These are phyloP conservation scores for Trichacis sp. DNA, from an alignment of 2,888 invertebrate genomes.

Conservation along the genomic window DNA sequence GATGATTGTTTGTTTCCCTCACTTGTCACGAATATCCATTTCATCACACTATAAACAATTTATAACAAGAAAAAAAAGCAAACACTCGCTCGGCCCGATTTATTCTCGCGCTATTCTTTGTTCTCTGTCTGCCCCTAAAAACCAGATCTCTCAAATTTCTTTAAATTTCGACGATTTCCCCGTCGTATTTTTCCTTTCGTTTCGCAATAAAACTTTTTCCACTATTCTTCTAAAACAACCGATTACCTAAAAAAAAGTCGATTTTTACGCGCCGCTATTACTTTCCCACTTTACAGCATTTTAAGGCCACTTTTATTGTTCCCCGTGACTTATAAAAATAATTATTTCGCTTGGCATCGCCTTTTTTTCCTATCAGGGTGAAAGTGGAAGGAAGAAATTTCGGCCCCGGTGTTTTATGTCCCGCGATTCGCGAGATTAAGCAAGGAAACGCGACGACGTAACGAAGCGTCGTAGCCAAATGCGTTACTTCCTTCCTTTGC, in stretches of 20 bases:
- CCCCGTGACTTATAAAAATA: conserved; percentile 38
- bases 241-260: conserved; percentile 1
- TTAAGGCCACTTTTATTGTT: conserved; percentile 41
- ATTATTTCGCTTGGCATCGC: conserved; percentile 29
- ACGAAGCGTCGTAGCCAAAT: conserved; percentile 45
- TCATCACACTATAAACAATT: too few relatives aligned
- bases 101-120: too few relatives aligned
- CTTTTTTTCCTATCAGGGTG: conserved; percentile 35
- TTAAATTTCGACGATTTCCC: too few relatives aligned
- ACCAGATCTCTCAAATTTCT: too few relatives aligned
- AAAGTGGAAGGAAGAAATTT: conserved; percentile 40
- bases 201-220: conserved; percentile 21
- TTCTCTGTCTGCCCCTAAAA: not conserved
- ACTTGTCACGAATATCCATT: too few relatives aligned
- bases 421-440: conserved; percentile 44
- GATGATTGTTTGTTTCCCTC: too few relatives aligned
- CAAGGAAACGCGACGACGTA: conserved; percentile 40
- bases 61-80: too few relatives aligned
- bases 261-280: conserved; percentile 9
- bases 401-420: conserved; percentile 30
- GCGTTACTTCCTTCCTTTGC: conserved; percentile 44
- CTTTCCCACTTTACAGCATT: conserved; percentile 40
- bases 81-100: too few relatives aligned
- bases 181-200: conserved; percentile 23
- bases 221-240: conserved; percentile 4